Percentiles rank a stretch among this genome's conserved stretches.
Conservation (phyloP, 2,797 vertebrate genomes). For the Takifugu ocellatus region DNA sequence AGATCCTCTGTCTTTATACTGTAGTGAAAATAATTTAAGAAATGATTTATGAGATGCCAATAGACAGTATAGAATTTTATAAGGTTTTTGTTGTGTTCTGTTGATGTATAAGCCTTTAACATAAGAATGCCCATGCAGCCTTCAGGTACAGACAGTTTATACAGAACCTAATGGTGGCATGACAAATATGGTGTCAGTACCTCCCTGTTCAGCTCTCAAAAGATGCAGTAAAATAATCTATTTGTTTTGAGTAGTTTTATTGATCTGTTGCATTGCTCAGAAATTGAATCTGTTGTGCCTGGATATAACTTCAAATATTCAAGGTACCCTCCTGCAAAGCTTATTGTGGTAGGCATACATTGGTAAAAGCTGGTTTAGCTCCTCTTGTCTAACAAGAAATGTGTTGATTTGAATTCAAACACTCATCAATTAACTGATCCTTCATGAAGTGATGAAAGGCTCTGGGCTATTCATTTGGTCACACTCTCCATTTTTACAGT, state of each 20-base stretch:
- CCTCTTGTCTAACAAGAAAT: slow-evolving; percentile 35
- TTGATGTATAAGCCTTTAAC: slow-evolving; percentile 33
- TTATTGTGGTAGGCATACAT: slow-evolving; percentile 6
- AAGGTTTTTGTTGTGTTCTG: slow-evolving; percentile 22
- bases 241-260: slow-evolving; percentile 40
- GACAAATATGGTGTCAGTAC: slow-evolving; percentile 30
- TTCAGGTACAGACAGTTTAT: slow-evolving; percentile 34
- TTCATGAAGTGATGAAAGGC: slow-evolving; percentile 55
- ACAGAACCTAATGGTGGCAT: slow-evolving; percentile 25
- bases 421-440: slow-evolving; percentile 63
- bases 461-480: slow-evolving; percentile 51
- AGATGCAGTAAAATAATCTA: slow-evolving; percentile 40
- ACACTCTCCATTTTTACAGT: slow-evolving; percentile 16
- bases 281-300: slow-evolving; percentile 49
- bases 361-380: slow-evolving; percentile 36
- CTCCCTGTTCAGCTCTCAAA: slow-evolving; percentile 45
- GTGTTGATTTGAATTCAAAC: slow-evolving; percentile 61
- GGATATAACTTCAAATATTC: no score
- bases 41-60: slow-evolving; percentile 44
- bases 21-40: slow-evolving; percentile 34
- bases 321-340: no score
- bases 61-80: slow-evolving; percentile 39
- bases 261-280: slow-evolving; percentile 48
- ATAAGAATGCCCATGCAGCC: slow-evolving; percentile 24
- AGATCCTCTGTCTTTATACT: slow-evolving; percentile 32